phyloP scores from a whole-genome alignment of 2,797 vertebrate genomes.

The Melanotaenia pygmaea region DNA sequence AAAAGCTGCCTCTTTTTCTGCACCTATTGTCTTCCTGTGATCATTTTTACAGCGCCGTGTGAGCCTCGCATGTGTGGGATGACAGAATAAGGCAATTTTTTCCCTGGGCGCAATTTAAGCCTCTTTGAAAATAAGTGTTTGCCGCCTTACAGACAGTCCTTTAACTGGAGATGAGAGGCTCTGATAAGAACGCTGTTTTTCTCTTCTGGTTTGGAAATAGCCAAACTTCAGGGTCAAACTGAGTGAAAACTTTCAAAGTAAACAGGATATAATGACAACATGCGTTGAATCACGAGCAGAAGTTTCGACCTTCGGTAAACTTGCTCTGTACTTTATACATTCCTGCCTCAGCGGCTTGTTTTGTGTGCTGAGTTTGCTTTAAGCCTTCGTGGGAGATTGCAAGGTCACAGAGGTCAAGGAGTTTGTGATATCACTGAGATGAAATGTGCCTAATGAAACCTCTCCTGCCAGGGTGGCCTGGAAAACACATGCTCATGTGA shows the following conservation, averaged over 20 bases:
- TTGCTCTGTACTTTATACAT: conserved; percentile 33
- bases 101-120: conserved; percentile 43
- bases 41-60: conserved; percentile 36
- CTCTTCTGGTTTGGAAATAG: conserved; percentile 15
- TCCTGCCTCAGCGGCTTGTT: conserved; percentile 9
- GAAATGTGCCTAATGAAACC: conserved; percentile 64
- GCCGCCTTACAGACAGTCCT: conserved; percentile 11
- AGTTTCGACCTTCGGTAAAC: conserved; percentile 34
- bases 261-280: neutral
- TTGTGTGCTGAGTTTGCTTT: conserved; percentile 40
- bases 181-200: conserved; percentile 1
- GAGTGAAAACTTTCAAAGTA: conserved; percentile 3
- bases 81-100: conserved; percentile 50
- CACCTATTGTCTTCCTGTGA: conserved; percentile 62
- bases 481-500: conserved; percentile 4
- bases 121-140: conserved; percentile 39
- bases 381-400: conserved; percentile 40
- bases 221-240: conserved; percentile 11
- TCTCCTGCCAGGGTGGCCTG: conserved; percentile 40
- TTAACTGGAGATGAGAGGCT: conserved; percentile 3
- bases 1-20: conserved; percentile 49
- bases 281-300: conserved; percentile 19
- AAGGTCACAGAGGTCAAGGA: conserved; percentile 62
- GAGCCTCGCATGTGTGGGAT: conserved; percentile 35
- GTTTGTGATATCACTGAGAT: conserved; percentile 61